These are phyloP conservation scores for Biston betularia DNA, from an alignment of 2,888 invertebrate species.

Conservation along the genomic window DNA sequence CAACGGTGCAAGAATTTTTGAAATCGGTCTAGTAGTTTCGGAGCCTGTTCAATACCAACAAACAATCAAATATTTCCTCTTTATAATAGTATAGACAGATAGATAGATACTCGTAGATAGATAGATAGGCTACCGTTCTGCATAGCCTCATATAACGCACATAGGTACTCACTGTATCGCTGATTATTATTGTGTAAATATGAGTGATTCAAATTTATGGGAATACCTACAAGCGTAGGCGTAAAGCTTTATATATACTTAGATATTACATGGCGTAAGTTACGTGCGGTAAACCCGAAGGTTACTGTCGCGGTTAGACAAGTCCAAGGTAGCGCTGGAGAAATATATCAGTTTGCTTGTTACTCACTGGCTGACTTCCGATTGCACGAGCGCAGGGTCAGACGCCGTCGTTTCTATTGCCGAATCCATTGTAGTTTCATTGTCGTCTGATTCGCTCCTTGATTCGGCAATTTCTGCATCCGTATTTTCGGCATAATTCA, in stretches of 20 bases:
- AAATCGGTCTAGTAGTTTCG: no score
- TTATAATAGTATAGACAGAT: no score
- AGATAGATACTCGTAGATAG: no score
- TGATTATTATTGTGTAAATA: not conserved
- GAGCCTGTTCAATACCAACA: no score
- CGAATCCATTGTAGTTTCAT: slow-evolving; percentile 44
- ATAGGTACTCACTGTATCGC: not conserved
- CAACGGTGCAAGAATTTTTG: no score
- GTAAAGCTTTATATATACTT: not conserved
- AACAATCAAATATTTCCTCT: no score
- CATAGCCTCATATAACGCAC: no score
- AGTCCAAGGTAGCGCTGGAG: slow-evolving; percentile 26
- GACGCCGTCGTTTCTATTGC: slow-evolving; percentile 37
- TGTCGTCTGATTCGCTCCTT: slow-evolving; percentile 43
- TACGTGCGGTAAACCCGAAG: slow-evolving; percentile 26
- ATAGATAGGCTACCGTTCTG: no score
- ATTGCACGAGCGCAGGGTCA: slow-evolving; percentile 48
- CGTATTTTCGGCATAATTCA: slow-evolving; percentile 49
- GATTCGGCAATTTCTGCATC: slow-evolving; percentile 47
- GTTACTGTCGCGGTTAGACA: slow-evolving; percentile 24
- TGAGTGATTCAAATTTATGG: not conserved
- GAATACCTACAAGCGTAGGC: slow-evolving; percentile 5
- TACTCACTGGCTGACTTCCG: slow-evolving; percentile 55
- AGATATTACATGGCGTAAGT: not conserved
- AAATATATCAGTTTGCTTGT: slow-evolving; percentile 32